A percentile compares a stretch with the other conserved stretches of the same genome.
These are phyloP conservation scores for Lutjanus erythropterus DNA, from an alignment of 2,113 vertebrate genomes.

Conservation along the genomic window DNA sequence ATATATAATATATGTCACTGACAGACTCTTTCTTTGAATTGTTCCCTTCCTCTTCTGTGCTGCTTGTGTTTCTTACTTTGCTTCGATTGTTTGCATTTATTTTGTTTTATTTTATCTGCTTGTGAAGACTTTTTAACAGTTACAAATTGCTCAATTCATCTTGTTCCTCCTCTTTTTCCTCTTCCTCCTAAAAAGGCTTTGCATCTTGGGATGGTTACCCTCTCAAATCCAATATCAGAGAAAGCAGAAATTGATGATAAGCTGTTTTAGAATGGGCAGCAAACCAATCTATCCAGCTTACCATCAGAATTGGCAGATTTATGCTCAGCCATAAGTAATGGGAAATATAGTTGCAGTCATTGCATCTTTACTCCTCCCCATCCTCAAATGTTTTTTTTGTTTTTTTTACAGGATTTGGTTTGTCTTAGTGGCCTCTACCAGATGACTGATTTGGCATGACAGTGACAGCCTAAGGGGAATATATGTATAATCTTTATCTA, in stretches of 20 bases:
- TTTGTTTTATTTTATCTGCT: neutral
- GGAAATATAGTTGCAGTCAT: neutral
- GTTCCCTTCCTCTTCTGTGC: neutral
- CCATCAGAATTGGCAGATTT: conserved; percentile 15
- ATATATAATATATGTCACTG: conserved; percentile 11
- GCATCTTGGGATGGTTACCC: neutral
- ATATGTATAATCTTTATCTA: conserved; percentile 45
- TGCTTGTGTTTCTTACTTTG: neutral
- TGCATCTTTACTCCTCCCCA: neutral
- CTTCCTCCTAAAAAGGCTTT: neutral
- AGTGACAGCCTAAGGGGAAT: conserved; percentile 22
- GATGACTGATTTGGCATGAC: conserved; percentile 42
- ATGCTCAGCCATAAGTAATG: neutral
- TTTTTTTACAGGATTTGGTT: conserved; percentile 21
- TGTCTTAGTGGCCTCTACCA: conserved; percentile 21
- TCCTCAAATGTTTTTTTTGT: neutral
- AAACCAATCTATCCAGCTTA: neutral
- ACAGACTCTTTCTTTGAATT: neutral
- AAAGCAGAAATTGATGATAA: neutral
- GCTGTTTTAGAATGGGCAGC: neutral
- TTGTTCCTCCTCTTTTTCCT: neutral
- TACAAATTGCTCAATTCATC: neutral
- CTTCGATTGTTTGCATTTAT: neutral
- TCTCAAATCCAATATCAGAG: neutral
- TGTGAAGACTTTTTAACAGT: neutral